These are phyloP conservation scores for Dyspetes luteomarginatus DNA, from an alignment of 2,888 invertebrate species.

Conservation along the genomic window DNA sequence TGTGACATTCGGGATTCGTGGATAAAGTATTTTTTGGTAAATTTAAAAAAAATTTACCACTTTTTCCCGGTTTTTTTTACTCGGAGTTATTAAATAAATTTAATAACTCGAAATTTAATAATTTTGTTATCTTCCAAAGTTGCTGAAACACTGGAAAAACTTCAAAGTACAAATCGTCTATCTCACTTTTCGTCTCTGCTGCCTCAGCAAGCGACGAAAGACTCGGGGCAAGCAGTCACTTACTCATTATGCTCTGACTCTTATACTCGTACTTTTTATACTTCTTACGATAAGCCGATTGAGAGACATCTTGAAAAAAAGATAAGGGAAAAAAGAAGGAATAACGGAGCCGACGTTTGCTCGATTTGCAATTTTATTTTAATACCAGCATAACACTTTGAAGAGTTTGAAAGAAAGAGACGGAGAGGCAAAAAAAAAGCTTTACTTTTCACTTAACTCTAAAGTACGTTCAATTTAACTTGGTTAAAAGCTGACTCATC, in stretches of 20 bases:
- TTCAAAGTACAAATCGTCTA: neutral
- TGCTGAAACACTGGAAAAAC: neutral
- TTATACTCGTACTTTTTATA: neutral
- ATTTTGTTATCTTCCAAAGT: neutral
- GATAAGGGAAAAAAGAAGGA: neutral
- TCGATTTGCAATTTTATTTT: constrained; percentile 43
- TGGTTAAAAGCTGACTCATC: constrained; percentile 40
- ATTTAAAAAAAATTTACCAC: too few species aligned
- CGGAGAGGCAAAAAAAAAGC: constrained; percentile 1
- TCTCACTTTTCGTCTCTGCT: constrained; percentile 11
- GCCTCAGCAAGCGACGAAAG: neutral
- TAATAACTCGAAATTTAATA: constrained; percentile 19
- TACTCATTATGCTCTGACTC: neutral
- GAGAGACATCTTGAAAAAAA: neutral
- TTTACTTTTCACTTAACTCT: constrained; percentile 63
- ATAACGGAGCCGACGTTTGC: constrained; percentile 39
- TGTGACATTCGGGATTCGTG: too few species aligned
- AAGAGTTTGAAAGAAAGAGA: neutral
- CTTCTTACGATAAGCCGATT: constrained; percentile 6
- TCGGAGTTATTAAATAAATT: constrained; percentile 49
- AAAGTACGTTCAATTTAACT: constrained; percentile 64
- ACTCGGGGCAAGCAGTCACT: neutral
- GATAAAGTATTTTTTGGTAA: too few species aligned
- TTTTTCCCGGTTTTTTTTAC: too few species aligned
- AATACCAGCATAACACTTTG: constrained; percentile 32